These are phyloP conservation scores for Oxygymnocypris stewartii DNA, from an alignment of 2,113 vertebrate species.

Conservation along the genomic window DNA sequence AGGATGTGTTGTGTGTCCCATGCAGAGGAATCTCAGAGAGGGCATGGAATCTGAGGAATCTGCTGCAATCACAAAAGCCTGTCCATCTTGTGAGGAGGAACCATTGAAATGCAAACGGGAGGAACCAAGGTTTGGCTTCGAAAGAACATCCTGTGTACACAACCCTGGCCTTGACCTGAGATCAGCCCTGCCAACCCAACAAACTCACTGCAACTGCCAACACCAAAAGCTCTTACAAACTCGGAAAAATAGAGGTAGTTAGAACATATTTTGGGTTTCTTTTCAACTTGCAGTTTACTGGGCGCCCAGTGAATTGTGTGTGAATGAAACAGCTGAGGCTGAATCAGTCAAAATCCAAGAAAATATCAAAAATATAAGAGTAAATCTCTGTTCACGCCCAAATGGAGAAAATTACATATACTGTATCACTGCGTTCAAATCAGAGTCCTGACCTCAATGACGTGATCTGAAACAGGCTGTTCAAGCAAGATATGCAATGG, in stretches of 20 bases:
- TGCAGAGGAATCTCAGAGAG: constrained; percentile 62
- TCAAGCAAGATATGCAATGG: not conserved
- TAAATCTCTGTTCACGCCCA: not conserved
- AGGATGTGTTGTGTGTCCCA: constrained; percentile 54
- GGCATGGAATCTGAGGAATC: constrained; percentile 69
- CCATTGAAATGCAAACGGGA: constrained; percentile 14
- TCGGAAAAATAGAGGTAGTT: not conserved
- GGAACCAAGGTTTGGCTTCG: constrained; percentile 41
- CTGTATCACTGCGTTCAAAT: not conserved
- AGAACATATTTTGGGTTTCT: not conserved
- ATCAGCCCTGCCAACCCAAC: constrained; percentile 23
- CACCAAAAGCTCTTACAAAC: not conserved
- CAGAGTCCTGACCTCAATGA: not conserved
- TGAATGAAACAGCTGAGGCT: not conserved
- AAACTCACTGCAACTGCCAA: not conserved
- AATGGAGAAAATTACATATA: not conserved
- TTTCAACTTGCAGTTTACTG: not conserved
- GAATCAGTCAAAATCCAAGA: not conserved
- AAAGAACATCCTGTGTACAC: constrained; percentile 46
- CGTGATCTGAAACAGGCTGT: not conserved
- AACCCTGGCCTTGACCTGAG: constrained; percentile 39
- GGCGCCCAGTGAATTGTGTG: not conserved
- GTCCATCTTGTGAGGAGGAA: constrained; percentile 43
- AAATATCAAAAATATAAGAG: not conserved
- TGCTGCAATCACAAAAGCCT: constrained; percentile 65